Percentiles rank a stretch among this genome's conserved stretches.
These are phyloP conservation scores for Oncorhynchus mykiss DNA, from an alignment of 2,113 vertebrate species.

Conservation along the genomic window DNA sequence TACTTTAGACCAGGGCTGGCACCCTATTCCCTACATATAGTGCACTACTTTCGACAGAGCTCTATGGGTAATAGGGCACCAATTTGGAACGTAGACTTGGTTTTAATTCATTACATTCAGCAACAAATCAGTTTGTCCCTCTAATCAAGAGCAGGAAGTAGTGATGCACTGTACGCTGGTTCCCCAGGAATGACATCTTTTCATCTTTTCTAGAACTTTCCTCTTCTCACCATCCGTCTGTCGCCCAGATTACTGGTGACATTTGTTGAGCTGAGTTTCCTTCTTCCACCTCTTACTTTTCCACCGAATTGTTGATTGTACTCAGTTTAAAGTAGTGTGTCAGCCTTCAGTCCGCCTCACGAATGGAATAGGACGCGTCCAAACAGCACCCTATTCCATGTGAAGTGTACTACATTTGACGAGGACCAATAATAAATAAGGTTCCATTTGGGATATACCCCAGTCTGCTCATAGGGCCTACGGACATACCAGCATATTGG, in stretches of 20 bases:
- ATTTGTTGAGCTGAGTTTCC: constrained; percentile 58
- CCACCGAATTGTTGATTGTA: constrained; percentile 57
- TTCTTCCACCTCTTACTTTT: constrained; percentile 37
- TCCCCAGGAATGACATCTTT: constrained; percentile 52
- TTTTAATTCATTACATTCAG: background rate
- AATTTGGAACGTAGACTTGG: background rate
- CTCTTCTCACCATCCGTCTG: constrained; percentile 49
- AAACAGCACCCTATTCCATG: no score
- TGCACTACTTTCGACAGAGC: no score
- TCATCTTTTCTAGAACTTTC: constrained; percentile 43
- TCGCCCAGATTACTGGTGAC: constrained; percentile 44
- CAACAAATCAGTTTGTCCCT: constrained; percentile 44
- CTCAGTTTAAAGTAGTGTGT: constrained; percentile 55
- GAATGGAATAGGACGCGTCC: no score
- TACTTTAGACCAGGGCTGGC: no score
- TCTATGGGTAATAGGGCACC: no score
- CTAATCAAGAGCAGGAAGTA: constrained; percentile 68
- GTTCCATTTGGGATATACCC: no score
- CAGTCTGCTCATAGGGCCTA: no score
- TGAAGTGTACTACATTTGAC: no score
- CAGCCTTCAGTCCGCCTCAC: constrained; percentile 21
- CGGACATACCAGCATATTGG: constrained; percentile 43
- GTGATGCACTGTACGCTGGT: constrained; percentile 26
- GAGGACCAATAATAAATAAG: no score
- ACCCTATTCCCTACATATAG: no score